Evolutionary conservation across 2,113 vertebrate genomes (phyloP).

Genomic region (Malaclemys terrapin): DNA sequence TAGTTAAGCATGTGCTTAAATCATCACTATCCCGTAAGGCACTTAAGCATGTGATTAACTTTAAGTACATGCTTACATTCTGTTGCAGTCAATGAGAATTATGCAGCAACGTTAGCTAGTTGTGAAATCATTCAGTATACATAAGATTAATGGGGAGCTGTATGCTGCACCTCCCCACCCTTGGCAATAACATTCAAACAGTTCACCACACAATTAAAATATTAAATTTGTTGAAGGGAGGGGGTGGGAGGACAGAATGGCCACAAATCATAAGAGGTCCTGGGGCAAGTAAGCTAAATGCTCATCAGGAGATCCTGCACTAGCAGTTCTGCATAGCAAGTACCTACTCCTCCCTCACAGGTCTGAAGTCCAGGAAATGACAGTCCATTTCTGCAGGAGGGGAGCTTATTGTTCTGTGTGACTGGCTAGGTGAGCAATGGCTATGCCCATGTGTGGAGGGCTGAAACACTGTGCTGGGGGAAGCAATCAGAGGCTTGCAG

Average conservation of each 20-base stretch:
- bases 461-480: background rate
- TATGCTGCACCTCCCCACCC: no score
- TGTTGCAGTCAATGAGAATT: background rate
- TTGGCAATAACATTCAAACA: background rate
- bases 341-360: background rate
- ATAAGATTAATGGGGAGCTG: no score
- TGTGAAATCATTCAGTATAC: background rate
- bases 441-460: background rate
- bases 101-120: background rate
- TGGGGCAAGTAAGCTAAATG: background rate
- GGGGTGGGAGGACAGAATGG: no score
- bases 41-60: background rate
- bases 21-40: background rate
- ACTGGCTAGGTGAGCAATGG: background rate
- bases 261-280: background rate
- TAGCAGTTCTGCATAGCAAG: background rate
- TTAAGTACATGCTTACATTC: background rate
- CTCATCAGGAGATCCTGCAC: background rate
- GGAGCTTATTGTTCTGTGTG: background rate
- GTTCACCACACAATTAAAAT: background rate
- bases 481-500: background rate
- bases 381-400: background rate
- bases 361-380: background rate
- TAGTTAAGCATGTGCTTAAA: background rate
- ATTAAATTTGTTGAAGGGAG: background rate